A percentile compares a stretch with the other conserved stretches of the same genome.
phyloP scores from a whole-genome alignment of 2,888 invertebrate species.

The Colletes collaris region DNA sequence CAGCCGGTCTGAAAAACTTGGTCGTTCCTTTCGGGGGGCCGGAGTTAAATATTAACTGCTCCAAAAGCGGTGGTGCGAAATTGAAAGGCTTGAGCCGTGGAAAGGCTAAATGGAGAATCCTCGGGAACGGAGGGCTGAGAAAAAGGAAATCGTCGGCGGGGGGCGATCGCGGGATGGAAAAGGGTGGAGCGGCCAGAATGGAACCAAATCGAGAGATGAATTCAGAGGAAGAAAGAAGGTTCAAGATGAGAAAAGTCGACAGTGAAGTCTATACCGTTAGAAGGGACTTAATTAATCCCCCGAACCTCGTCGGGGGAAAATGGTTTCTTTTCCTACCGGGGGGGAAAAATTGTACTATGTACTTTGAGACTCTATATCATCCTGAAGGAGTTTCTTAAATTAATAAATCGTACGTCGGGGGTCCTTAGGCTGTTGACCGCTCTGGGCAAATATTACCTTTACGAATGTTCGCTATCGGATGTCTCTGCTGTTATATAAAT shows the following conservation, averaged over 20 bases:
- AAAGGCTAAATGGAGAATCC: slow-evolving; percentile 67
- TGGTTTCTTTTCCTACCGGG: slow-evolving; percentile 34
- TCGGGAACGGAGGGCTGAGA: slow-evolving; percentile 44
- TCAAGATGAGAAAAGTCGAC: slow-evolving; percentile 69
- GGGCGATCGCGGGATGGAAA: slow-evolving; percentile 34
- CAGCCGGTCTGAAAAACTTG: slow-evolving; percentile 58
- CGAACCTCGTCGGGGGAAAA: slow-evolving; percentile 56
- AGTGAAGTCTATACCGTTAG: slow-evolving; percentile 66
- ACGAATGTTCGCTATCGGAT: too few relatives aligned
- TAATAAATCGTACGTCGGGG: slow-evolving; percentile 13
- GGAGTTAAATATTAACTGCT: slow-evolving; percentile 79
- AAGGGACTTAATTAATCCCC: slow-evolving; percentile 73
- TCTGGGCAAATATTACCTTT: too few relatives aligned
- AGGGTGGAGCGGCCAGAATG: slow-evolving; percentile 41
- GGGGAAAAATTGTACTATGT: slow-evolving; percentile 55
- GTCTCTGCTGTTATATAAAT: too few relatives aligned
- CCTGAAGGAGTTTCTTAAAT: slow-evolving; percentile 38
- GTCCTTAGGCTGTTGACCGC: too few relatives aligned
- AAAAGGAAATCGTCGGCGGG: slow-evolving; percentile 55
- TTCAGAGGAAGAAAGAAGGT: slow-evolving; percentile 53
- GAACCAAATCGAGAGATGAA: slow-evolving; percentile 62
- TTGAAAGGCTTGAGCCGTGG: slow-evolving; percentile 67
- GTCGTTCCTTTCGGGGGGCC: slow-evolving; percentile 56
- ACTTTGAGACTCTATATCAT: slow-evolving; percentile 47
- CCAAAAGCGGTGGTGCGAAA: slow-evolving; percentile 73